A percentile compares a stretch with the other conserved stretches of the same genome.
Evolutionary conservation across 2,113 vertebrate genomes (phyloP).

Genomic region (Myanophis thanlyinensis): DNA sequence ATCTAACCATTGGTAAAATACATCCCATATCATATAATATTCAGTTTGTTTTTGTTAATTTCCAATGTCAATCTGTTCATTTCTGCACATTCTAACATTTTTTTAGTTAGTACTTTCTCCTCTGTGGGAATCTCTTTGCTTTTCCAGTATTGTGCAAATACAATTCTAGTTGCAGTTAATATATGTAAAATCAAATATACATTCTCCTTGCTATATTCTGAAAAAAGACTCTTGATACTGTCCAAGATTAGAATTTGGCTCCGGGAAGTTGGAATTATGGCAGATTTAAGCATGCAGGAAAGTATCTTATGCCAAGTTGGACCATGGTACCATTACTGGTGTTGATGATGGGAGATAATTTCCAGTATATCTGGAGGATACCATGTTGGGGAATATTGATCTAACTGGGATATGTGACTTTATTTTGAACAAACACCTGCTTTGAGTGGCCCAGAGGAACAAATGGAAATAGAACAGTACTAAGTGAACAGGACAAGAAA

Average conservation of each 20-base stretch:
- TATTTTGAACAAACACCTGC: not conserved
- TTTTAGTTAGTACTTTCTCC: too few relatives aligned
- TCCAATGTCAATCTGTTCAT: too few relatives aligned
- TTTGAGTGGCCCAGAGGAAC: not conserved
- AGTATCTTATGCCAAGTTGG: not conserved
- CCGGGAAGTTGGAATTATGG: not conserved
- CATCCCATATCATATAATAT: too few relatives aligned
- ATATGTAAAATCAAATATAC: too few relatives aligned
- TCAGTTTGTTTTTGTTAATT: too few relatives aligned
- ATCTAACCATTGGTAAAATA: too few relatives aligned
- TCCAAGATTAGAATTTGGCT: not conserved
- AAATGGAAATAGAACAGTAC: not conserved
- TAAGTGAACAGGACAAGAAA: not conserved
- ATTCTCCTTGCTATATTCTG: too few relatives aligned
- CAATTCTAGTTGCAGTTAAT: too few relatives aligned
- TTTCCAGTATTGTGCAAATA: too few relatives aligned
- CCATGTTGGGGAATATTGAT: not conserved
- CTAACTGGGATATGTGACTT: not conserved
- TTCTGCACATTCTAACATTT: too few relatives aligned
- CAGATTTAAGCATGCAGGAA: not conserved
- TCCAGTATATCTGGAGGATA: not conserved
- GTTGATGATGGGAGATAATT: not conserved
- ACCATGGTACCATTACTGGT: not conserved
- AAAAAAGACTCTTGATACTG: not conserved
- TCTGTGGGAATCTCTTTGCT: too few relatives aligned